These are phyloP conservation scores for Orthosia cruda DNA, from an alignment of 2,888 invertebrate genomes.

Conservation along the genomic window DNA sequence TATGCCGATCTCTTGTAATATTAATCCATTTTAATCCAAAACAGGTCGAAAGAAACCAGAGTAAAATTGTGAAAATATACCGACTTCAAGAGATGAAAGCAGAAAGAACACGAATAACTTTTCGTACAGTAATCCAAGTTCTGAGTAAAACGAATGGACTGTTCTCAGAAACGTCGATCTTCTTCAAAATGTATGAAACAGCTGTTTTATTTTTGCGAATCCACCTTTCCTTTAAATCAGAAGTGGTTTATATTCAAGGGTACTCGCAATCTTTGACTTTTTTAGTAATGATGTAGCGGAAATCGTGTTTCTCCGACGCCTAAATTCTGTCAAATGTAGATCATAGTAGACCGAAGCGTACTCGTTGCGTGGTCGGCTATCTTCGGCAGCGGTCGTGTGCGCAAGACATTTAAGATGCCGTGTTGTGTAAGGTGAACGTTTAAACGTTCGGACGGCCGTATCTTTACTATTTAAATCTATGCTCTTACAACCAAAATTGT, in stretches of 20 bases:
- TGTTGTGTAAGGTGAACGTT: too few relatives aligned
- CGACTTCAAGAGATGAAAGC: not conserved
- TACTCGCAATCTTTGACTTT: too few relatives aligned
- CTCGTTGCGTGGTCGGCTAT: too few relatives aligned
- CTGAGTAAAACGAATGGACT: not conserved
- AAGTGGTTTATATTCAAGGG: constrained; percentile 10
- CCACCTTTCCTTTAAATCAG: not conserved
- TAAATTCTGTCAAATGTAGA: too few relatives aligned
- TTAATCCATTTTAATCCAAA: not conserved
- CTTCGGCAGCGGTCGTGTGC: too few relatives aligned
- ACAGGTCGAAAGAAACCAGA: not conserved
- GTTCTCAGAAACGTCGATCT: constrained; percentile 14
- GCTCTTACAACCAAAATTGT: constrained; percentile 3
- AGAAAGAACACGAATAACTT: constrained; percentile 9
- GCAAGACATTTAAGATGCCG: too few relatives aligned
- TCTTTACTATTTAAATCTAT: too few relatives aligned
- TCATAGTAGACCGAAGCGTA: too few relatives aligned
- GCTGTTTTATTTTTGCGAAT: not conserved
- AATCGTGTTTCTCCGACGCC: too few relatives aligned
- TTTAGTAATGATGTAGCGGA: too few relatives aligned
- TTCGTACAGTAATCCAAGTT: not conserved
- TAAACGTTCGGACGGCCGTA: too few relatives aligned
- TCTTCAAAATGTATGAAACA: constrained; percentile 6
- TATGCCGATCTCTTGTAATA: not conserved
- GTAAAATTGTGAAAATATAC: not conserved